phyloP scores from a whole-genome alignment of 2,888 invertebrate genomes.

The Formica aserva region DNA sequence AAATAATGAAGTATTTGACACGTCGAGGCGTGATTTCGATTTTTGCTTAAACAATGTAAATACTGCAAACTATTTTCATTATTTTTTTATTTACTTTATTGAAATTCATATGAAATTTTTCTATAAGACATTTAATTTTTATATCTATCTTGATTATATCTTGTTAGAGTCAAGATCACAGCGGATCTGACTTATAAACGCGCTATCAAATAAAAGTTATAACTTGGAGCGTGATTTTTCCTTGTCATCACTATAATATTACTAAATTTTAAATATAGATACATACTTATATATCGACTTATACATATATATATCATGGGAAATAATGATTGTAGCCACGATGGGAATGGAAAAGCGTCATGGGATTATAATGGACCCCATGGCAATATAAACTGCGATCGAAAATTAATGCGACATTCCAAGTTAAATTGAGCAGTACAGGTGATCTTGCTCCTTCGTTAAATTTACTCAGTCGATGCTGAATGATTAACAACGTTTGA shows the following conservation, averaged over 20 bases:
- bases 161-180: neutral
- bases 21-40: neutral
- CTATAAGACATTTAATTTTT: neutral
- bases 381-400: neutral
- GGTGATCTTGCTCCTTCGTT: neutral
- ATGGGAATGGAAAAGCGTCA: neutral
- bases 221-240: neutral
- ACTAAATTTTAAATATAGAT: neutral
- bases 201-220: neutral
- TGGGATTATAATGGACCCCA: neutral
- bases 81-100: neutral
- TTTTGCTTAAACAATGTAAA: neutral
- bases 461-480: neutral
- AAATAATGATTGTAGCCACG: neutral
- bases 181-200: neutral
- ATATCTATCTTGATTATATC: neutral
- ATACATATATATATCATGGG: neutral
- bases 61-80: neutral
- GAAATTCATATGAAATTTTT: neutral
- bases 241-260: neutral
- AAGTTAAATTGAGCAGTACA: slow-evolving; percentile 15
- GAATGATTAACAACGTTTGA: neutral
- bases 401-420: slow-evolving; percentile 9
- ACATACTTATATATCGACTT: neutral
- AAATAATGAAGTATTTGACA: neutral